Base-by-base conservation (phyloP, 2,797 vertebrate species). In the Phoebastria nigripes region DNA sequence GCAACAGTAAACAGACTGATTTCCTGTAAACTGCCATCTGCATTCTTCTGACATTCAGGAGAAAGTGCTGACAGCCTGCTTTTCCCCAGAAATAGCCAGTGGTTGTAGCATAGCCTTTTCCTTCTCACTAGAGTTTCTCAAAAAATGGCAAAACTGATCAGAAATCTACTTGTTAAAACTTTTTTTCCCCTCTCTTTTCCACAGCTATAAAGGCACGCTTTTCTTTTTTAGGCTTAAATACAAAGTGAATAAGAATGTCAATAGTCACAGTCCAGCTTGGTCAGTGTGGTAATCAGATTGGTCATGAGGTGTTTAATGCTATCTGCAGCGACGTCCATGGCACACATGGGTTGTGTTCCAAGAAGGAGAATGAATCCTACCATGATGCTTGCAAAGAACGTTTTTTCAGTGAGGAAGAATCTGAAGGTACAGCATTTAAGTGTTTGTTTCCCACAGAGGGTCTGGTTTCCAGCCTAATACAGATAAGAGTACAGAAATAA, bases 271-370 rank as follows among this genome's bases (percentile, higher is more conserved):
- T 99, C 15, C 99, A 99, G 95, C 98, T 99, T 29, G 99, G 99
- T n/a, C 99, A 99, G 96, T 99, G 99, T 74, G 99, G 99, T 19
- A 99, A 99, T 96, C 99, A 99, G 95, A 98, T 99, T 80, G 99
- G 99, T 16, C 98, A 97, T 1, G 98, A 99, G 96, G 95, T 99
- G 62, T 99, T 99, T 54, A 98, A 97, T 78, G 47, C 97, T 49
- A 58, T 99, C 52, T 98, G 98, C 89, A 93, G 92, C 12, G 99
- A 99, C 11, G 95, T 97, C 61, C 46, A 18, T 55, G 97, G 96
- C 61, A 96, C 94, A 6, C 98, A 97, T 1, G 97, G 97, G 52
- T 74, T 98, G 49, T 98, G 98, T 35, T 98, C 97, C 92, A 97
- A 72, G 78, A 97, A 80, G 73, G 98, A 98, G 82, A 98, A 98